Base-by-base conservation (phyloP, 1,140 invertebrate species). In the Rhysida immarginata region DNA sequence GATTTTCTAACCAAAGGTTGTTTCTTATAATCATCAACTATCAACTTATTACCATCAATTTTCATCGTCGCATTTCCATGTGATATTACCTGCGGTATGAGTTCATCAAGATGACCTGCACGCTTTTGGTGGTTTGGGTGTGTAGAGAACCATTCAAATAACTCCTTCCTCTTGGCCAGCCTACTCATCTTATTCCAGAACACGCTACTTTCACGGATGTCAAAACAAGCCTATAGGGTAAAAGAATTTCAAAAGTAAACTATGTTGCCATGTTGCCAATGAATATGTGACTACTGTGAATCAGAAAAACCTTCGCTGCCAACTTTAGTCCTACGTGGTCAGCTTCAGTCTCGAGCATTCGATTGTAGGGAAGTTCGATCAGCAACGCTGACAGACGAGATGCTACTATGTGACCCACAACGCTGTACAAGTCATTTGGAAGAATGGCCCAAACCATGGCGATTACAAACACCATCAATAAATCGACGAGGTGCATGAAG, bases 271-370 rank as follows among this genome's bases (percentile, higher is more conserved):
- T 51, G 27, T 46, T 27, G 26, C 26, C 14, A 14, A 20, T 43
- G 29, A 24, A 16, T 3, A 56, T n/a, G n/a, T 41, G 35, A 41
- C 11, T 41, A 11, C n/a, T 11, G 35, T 41, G 35, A 11, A 11
- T 11, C 35, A 41, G n/a, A 41, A n/a, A 56, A 58, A 79, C 78
- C 70, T 75, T 82, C 16, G 81, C 78, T 52, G 77, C 73, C 35
- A 83, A 62, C 53, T 68, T 62, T 3, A 83, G 56, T 26, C 81
- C 81, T 26, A 83, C 70, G 59, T 73, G 65, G 66, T 83, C 81
- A 53, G 81, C 81, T 69, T 83, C 81, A 21, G 53, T 71, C 68
- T 83, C 81, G 45, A 79, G 56, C 26, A 66, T 63, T 62, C 81
- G 68, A 49, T 70, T 76, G 62, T 79, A 79, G 1, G 81, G 80